Base-by-base conservation (phyloP, 2,797 vertebrate genomes). In the Pampus argenteus region DNA sequence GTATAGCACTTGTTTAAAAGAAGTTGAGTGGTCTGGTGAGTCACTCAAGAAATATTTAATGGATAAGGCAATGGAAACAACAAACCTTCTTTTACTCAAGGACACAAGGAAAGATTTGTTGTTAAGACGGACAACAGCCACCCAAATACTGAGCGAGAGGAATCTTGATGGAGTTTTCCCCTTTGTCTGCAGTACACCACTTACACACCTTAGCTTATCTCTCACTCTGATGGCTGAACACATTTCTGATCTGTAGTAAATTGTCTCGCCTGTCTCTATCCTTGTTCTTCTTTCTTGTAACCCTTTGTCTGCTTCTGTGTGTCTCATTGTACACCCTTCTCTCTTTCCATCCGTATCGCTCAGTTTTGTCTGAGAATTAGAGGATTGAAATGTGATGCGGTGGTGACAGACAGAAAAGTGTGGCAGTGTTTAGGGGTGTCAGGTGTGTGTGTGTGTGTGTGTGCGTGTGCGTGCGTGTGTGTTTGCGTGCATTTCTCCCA, bases 301-400 rank as follows among this genome's bases (percentile, higher is more conserved):
- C 58, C 57, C 28, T 50, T 71, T 31, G 36, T 63, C 74, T 68
- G 59, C 26, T 20, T 54, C 69, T 69, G 20, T 4, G 56, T 65
- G 22, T 66, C 67, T 80, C 64, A 78, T 84, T 79, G n/a, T 66
- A 78, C 70, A 79, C 73, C 64, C 20, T 26, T 54, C 57, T 47
- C 26, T 61, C 28, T 67, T 63, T 66, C 52, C 52, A 23, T 28
- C 5, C 11, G 0, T 57, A 36, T 71, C 34, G 61, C 25, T 61
- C 68, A 49, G 64, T 75, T 81, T 71, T 78, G 11, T 58, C 66
- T 2, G 65, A 79, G 68, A 57, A 47, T 80, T 66, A 63, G 48
- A 81, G 67, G 78, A 84, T 81, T 80, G 76, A 85, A 80, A 74
- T 78, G 71, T 70, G 64, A 71, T 47, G 68, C 52, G 67, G 63